Percentiles rank a stretch among this genome's conserved stretches.
These are phyloP conservation scores for Asarcornis scutulata DNA, from an alignment of 2,113 vertebrate genomes.

Conservation along the genomic window DNA sequence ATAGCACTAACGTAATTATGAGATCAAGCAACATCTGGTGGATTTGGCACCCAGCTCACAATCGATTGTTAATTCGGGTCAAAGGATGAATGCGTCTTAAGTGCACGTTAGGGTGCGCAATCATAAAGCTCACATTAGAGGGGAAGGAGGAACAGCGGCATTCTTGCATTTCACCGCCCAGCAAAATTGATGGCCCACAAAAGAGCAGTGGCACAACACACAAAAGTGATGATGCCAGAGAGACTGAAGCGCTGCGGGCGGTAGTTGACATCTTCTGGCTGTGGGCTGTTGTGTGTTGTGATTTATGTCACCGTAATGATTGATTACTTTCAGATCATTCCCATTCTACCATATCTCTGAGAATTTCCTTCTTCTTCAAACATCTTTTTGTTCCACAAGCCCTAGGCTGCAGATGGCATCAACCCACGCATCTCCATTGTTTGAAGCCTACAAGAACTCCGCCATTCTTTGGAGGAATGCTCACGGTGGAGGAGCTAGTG, in stretches of 20 bases:
- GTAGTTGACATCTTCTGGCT: conserved; percentile 81
- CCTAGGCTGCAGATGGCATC: conserved; percentile 89
- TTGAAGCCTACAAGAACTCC: conserved; percentile 75
- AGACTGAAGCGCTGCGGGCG: conserved; percentile 80
- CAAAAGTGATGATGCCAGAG: conserved; percentile 83
- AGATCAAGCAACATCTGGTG: conserved; percentile 88
- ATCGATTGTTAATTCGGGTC: conserved; percentile 70
- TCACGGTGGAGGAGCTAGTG: conserved; percentile 61
- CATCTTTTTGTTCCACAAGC: conserved; percentile 82
- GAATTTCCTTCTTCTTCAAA: conserved; percentile 78
- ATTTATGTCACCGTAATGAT: conserved; percentile 88
- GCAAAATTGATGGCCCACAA: conserved; percentile 56
- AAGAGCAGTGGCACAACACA: conserved; percentile 74
- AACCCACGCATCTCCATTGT: conserved; percentile 94
- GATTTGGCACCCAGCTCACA: conserved; percentile 63
- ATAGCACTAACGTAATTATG: conserved; percentile 78
- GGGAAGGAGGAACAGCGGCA: conserved; percentile 49
- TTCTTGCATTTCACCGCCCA: conserved; percentile 71
- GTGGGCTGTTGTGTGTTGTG: conserved; percentile 83
- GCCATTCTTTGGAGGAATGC: conserved; percentile 72
- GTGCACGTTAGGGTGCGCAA: conserved; percentile 80
- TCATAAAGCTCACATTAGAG: conserved; percentile 85
- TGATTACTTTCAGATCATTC: conserved; percentile 87
- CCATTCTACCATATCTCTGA: conserved; percentile 87
- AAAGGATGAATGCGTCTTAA: conserved; percentile 76